These are phyloP conservation scores for Lepidochitona cinerea DNA, from an alignment of 2,888 invertebrate species.

Conservation along the genomic window DNA sequence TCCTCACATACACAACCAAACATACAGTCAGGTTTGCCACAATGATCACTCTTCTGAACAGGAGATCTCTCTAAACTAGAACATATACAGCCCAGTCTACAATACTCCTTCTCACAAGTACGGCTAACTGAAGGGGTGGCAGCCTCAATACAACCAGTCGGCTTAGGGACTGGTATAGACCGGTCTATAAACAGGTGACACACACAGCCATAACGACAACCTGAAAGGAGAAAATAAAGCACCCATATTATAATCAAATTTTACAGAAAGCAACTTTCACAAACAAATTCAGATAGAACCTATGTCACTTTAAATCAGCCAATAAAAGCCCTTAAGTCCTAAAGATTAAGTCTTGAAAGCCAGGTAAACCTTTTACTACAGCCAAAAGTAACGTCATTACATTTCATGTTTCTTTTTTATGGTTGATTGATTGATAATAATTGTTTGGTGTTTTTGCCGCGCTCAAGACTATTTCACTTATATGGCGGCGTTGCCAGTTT, in stretches of 20 bases:
- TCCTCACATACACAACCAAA: slow-evolving; percentile 39
- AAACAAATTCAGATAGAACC: no score
- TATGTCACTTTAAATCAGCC: no score
- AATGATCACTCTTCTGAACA: slow-evolving; percentile 28
- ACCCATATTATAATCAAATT: background rate
- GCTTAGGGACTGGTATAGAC: slow-evolving; percentile 25
- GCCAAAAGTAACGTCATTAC: no score
- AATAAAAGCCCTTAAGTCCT: no score
- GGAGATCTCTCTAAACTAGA: slow-evolving; percentile 40
- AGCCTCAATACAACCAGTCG: slow-evolving; percentile 39
- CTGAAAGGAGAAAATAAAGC: slow-evolving; percentile 28
- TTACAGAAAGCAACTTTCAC: no score
- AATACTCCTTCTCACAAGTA: slow-evolving; percentile 62
- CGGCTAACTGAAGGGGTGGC: slow-evolving; percentile 22
- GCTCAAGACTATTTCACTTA: no score
- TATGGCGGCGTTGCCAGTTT: no score
- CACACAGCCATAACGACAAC: slow-evolving; percentile 64
- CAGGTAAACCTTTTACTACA: no score
- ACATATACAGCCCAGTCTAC: slow-evolving; percentile 64
- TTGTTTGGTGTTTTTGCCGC: no score
- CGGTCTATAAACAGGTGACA: slow-evolving; percentile 48
- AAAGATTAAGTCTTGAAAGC: no score
- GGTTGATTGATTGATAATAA: no score
- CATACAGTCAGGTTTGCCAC: slow-evolving; percentile 52
- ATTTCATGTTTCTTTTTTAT: no score